A percentile compares a stretch with the other conserved stretches of the same genome.
Evolutionary conservation across 2,797 vertebrate species (phyloP).

Genomic region (Thamnophis elegans): DNA sequence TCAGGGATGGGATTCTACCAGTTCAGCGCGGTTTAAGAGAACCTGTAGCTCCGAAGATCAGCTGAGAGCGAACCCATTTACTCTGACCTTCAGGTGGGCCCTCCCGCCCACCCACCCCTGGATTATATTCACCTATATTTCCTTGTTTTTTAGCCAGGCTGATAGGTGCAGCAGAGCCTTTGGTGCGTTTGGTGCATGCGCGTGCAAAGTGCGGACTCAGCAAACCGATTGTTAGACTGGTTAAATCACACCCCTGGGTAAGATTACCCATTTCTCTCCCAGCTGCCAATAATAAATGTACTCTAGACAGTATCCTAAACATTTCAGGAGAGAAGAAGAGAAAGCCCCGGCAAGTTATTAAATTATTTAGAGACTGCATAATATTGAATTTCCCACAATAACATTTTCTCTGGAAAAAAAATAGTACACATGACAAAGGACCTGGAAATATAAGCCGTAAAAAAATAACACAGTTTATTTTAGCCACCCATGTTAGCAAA

Average conservation of each 20-base stretch:
- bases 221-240: too few relatives aligned
- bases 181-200: too few relatives aligned
- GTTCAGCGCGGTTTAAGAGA: too few relatives aligned
- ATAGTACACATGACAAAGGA: neutral
- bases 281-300: neutral
- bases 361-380: neutral
- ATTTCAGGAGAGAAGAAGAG: neutral
- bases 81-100: too few relatives aligned
- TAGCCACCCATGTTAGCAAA: neutral
- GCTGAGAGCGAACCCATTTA: too few relatives aligned
- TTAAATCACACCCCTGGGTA: neutral
- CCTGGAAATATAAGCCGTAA: neutral
- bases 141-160: too few relatives aligned
- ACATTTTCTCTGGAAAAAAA: neutral
- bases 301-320: neutral
- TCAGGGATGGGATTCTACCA: too few relatives aligned
- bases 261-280: neutral
- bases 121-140: too few relatives aligned
- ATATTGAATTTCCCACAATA: neutral
- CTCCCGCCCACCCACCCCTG: too few relatives aligned
- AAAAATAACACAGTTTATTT: neutral
- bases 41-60: too few relatives aligned
- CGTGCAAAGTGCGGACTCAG: too few relatives aligned
- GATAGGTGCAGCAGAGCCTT: too few relatives aligned
- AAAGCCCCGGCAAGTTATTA: neutral